Conservation (phyloP, 2,888 invertebrate genomes). For the Stenolophus ochropezus region DNA sequence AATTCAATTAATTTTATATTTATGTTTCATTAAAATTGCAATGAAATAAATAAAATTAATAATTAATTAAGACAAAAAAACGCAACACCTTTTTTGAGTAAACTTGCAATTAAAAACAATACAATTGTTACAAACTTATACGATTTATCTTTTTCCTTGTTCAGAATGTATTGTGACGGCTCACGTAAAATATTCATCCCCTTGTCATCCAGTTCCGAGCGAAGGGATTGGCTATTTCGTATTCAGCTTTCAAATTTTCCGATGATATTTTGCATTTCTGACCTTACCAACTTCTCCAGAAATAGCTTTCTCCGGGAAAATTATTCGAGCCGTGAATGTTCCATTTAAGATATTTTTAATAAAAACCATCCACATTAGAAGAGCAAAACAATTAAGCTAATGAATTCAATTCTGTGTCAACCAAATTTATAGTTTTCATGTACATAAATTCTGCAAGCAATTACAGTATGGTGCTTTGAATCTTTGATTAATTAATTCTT, state of each 20-base stretch:
- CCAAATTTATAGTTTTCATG: conserved; percentile 1
- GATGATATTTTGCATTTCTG: conserved; percentile 20
- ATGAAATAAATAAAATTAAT: no score
- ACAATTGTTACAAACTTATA: no score
- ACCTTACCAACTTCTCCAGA: not conserved
- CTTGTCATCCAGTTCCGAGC: conserved; percentile 16
- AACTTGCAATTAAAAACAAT: no score
- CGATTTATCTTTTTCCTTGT: no score
- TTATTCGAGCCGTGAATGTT: not conserved
- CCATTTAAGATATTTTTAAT: not conserved
- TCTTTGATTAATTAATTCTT: conserved; percentile 25
- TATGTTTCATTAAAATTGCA: no score
- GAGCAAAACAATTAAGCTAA: conserved; percentile 1
- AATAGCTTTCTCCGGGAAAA: conserved; percentile 1
- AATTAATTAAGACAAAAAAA: no score
- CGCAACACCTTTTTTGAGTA: no score
- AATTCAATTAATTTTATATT: no score
- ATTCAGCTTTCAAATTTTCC: conserved; percentile 40
- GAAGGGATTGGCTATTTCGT: conserved; percentile 33
- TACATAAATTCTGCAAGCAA: conserved; percentile 2
- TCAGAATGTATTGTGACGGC: conserved; percentile 31
- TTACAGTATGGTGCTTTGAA: not conserved
- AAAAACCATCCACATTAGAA: not conserved
- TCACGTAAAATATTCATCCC: conserved; percentile 47
- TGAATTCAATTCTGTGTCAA: not conserved